Evolutionary conservation across 2,113 vertebrate genomes (phyloP), one percentile per base, ranked within the genome.

Genomic region (Perccottus glenii): DNA sequence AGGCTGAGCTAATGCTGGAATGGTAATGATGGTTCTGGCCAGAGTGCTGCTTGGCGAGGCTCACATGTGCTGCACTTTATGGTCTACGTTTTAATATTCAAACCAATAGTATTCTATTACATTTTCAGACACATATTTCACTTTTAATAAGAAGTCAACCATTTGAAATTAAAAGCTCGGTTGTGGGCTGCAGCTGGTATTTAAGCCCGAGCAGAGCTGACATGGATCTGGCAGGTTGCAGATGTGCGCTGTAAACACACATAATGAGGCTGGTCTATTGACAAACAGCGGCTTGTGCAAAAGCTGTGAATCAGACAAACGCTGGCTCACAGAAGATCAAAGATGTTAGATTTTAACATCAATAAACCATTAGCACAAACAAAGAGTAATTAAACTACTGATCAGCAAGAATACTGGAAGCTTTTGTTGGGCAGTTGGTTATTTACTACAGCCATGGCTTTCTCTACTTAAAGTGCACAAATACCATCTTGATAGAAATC

Each of bases 141-240:
- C 62, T 67, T 83, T 52, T 60, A 81, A 83, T 80, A 45, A 32
- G 6, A 70, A 53, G 50, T 59, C 43, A 36, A 45, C n/a, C 47
- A 61, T 38, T 62, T 66, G 62, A 36, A 75, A 78, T 66, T 47
- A 60, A 67, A 73, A 43, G 35, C 45, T 51, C 59, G 49, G 57
- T 40, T 63, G 14, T 15, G 16, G 46, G 46, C 35, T 47, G 9
- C 40, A 52, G 12, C 67, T 63, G 47, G 46, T 58, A 56, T 56
- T 70, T 43, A 19, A 45, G 19, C 63, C 12, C n/a, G 49, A 42
- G n/a, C 1, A 15, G 38, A 43, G 43, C n/a, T 35, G 64, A 62
- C 57, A 11, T 6, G 43, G 14, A 45, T 59, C 36, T 51, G 16
- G 62, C 46, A 62, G 59, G 69, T 35, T 71, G 59, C 46, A 58